Evolutionary conservation across 2,113 vertebrate genomes (phyloP).

Genomic region (Nestor notabilis): DNA sequence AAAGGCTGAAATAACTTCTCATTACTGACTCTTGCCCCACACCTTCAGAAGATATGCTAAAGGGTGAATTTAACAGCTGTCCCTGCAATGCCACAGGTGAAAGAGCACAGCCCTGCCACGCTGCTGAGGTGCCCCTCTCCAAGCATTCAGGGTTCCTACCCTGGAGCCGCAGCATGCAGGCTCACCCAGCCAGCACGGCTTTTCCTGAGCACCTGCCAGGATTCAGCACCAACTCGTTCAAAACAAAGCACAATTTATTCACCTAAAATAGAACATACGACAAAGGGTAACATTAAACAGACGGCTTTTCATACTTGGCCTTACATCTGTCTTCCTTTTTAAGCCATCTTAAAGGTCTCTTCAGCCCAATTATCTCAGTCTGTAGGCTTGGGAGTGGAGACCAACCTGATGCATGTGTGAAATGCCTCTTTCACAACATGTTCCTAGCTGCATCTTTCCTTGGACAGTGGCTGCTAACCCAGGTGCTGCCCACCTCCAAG

Average conservation of each 20-base stretch:
- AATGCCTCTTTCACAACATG: background rate
- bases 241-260: background rate
- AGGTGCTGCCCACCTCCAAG: background rate
- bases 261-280: background rate
- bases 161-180: accelerated
- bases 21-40: too few relatives aligned
- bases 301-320: background rate
- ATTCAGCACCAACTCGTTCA: background rate
- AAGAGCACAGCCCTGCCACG: accelerated
- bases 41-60: background rate
- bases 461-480: background rate
- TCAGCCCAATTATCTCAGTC: background rate
- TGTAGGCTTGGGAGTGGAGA: accelerated
- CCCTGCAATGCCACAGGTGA: background rate
- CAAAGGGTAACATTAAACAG: background rate
- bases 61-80: background rate
- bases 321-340: background rate
- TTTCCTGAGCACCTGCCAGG: background rate
- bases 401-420: background rate
- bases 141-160: accelerated
- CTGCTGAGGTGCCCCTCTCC: background rate
- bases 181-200: accelerated
- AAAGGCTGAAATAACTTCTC: background rate
- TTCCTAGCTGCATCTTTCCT: background rate
- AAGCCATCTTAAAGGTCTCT: background rate